These are phyloP conservation scores for Phrynocephalus forsythii DNA, from an alignment of 2,797 vertebrate species.

Conservation along the genomic window DNA sequence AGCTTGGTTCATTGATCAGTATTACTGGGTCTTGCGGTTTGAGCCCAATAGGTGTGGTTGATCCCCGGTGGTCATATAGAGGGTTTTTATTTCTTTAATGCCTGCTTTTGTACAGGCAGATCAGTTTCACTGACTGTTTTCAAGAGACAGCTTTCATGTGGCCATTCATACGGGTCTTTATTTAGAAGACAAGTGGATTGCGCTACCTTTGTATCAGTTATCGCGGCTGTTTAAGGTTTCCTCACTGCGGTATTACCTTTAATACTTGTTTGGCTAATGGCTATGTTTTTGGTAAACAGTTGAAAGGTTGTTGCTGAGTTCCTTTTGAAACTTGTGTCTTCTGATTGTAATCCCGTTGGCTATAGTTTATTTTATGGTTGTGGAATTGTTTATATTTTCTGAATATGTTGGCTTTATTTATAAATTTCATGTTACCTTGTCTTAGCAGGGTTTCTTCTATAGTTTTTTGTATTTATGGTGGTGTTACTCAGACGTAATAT, in stretches of 20 bases:
- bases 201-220: conserved; percentile 80
- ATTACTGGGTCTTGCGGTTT: conserved; percentile 59
- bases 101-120: conserved; percentile 73
- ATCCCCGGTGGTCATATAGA: accelerated
- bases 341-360: accelerated
- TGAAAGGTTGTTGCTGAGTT: conserved; percentile 76
- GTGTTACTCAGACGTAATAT: not conserved
- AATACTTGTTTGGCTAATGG: accelerated
- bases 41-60: conserved; percentile 54
- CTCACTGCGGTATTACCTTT: conserved; percentile 76
- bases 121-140: conserved; percentile 75
- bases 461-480: not conserved
- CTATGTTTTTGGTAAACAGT: conserved; percentile 84
- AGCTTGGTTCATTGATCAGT: conserved; percentile 73
- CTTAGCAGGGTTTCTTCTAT: not conserved
- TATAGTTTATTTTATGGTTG: not conserved
- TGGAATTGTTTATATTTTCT: too few species aligned
- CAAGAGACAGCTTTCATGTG: conserved; percentile 74
- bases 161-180: conserved; percentile 77
- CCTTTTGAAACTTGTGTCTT: conserved; percentile 67
- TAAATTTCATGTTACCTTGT: not conserved
- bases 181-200: conserved; percentile 81
- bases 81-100: conserved; percentile 56
- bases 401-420: too few species aligned
- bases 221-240: conserved; percentile 72